Evolutionary conservation across 64 coral and sea anemone genomes (phyloP), one percentile per base, ranked within the genome.

Genomic region (Actinia equina): DNA sequence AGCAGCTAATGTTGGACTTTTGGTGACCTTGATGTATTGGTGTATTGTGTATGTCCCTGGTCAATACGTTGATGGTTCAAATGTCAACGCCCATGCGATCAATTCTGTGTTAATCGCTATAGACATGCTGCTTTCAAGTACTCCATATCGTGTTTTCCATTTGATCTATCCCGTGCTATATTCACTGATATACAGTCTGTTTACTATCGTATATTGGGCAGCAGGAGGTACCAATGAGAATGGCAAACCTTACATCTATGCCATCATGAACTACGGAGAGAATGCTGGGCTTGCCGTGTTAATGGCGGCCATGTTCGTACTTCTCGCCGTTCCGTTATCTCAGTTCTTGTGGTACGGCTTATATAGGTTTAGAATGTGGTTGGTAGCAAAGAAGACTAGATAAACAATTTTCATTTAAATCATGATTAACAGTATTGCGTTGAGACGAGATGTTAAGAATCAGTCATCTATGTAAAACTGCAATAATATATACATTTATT

Each of bases 191-290:
- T 99, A 99, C 81, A 86, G 89, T 19, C 17, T 87, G 42, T 99
- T 99, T 60, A 85, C 93, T 13, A 55, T 99, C 25, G 86, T 95
- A 52, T 99, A 99, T 41, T 99, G 97, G 97, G 81, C 56, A 5
- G 77, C 54, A 59, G 93, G 85, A 1, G 97, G 97, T 10, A 69
- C 67, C 20, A 91, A 91, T 49, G 65, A 23, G 19, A 11, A 82
- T 22, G 93, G 91, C 0, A 19, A 99, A 19, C 63, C 63, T 42
- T 98, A 83, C 64, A 91, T 99, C 44, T 99, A 93, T 77, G 44
- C 58, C 8, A 79, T 88, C 18, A 51, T 99, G 37, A 86, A 99
- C 58, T 95, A 95, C 30, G 69, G 86, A 44, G 70, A 91, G 43
- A 86, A 55, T 79, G 84, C 85, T 77, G 78, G 52, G 22, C 79